phyloP scores from a whole-genome alignment of 2,888 invertebrate genomes.

The Cheilosia vernalis region DNA sequence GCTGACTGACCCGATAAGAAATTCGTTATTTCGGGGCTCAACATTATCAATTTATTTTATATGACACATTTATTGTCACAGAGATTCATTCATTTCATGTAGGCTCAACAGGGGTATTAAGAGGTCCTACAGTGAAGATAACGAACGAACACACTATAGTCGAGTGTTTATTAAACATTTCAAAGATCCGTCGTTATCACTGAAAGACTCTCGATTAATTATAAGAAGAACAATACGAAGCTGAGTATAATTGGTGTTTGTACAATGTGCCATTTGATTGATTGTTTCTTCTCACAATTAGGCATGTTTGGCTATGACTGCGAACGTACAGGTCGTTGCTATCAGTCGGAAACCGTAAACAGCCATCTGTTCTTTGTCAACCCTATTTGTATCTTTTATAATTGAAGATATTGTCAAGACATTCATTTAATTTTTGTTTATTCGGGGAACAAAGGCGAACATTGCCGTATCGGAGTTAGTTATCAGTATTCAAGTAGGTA shows the following conservation, averaged over 20 bases:
- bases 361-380: not conserved
- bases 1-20: constrained; percentile 24
- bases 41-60: not conserved
- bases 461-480: not conserved
- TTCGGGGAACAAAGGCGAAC: not conserved
- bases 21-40: not conserved
- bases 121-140: constrained; percentile 34
- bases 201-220: not conserved
- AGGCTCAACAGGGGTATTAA: not conserved
- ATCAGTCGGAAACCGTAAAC: not conserved
- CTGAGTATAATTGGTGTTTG: not conserved
- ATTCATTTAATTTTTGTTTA: not conserved
- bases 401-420: not conserved
- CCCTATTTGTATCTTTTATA: not conserved
- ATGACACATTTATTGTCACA: not conserved
- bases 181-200: not conserved
- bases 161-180: constrained; percentile 1
- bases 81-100: constrained; percentile 3
- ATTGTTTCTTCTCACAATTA: too few species aligned
- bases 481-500: too few species aligned
- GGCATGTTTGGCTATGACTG: too few species aligned
- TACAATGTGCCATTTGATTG: not conserved
- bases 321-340: too few species aligned
- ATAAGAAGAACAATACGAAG: not conserved
- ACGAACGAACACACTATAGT: constrained; percentile 9